Conservation (phyloP, 1,140 invertebrate genomes). For the Drosophila sucinea region DNA sequence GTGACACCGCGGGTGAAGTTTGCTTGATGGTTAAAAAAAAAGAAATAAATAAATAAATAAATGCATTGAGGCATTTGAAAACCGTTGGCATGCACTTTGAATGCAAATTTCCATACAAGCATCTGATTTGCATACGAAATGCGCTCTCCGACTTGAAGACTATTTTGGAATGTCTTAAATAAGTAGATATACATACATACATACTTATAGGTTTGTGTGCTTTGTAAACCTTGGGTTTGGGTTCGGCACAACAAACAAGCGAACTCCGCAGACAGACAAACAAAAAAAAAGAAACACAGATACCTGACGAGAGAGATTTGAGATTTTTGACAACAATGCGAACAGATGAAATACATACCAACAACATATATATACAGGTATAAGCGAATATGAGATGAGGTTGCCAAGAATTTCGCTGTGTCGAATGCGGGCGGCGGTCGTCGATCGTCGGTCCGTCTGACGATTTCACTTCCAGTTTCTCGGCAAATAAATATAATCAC, state of each 20-base stretch:
- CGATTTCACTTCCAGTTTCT: conserved; percentile 67
- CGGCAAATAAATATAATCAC: conserved; percentile 55
- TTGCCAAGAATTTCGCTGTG: conserved; percentile 48
- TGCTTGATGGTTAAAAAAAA: neutral
- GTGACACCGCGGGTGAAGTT: conserved; percentile 31
- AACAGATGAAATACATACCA: conserved; percentile 12
- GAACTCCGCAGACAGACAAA: neutral
- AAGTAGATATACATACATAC: neutral
- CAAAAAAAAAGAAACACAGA: conserved; percentile 1
- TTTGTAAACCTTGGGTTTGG: neutral
- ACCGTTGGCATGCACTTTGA: conserved; percentile 14
- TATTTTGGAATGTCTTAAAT: conserved; percentile 17
- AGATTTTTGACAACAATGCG: conserved; percentile 25
- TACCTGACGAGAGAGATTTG: conserved; percentile 17
- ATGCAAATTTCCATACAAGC: conserved; percentile 10
- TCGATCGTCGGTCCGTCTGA: conserved; percentile 6
- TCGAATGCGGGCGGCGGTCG: neutral
- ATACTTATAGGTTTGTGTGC: neutral
- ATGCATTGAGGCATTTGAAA: conserved; percentile 6
- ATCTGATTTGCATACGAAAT: conserved; percentile 32
- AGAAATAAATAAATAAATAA: neutral
- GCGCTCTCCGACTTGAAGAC: conserved; percentile 8
- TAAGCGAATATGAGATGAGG: conserved; percentile 17
- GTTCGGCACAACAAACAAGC: neutral
- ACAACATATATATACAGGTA: neutral